Evolutionary conservation across 2,113 vertebrate genomes (phyloP), one percentile per base, ranked within the genome.

Genomic region (Microtus montanus): DNA sequence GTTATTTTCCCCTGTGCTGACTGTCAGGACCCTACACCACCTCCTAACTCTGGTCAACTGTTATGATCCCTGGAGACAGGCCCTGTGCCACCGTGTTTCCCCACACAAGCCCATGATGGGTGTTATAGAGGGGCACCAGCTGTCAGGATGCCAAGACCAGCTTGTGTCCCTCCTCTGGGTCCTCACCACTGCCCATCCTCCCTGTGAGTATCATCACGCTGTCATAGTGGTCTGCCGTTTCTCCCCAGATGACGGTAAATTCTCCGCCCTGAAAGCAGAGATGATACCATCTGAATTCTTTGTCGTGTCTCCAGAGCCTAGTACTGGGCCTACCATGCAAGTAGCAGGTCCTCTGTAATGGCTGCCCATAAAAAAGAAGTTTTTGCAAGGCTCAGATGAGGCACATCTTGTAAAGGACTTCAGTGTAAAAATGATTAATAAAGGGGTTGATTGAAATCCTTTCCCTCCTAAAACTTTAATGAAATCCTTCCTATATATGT

Each of bases 391-490:
- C 26, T 19, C 52, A 15, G 58, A 38, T 89, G 68, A 77, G 66
- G 84, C 17, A 63, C 73, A 58, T 89, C 64, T 74, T 84, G 47
- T 33, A 74, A 79, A 93, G 49, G 54, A 77, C 15, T 95, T 44
- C 88, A 14, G 74, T 64, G 38, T 91, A 85, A 86, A 84, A 68
- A 77, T 77, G 90, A 47, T 61, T 71, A 41, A 86, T 47, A 91
- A 88, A 94, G 77, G 33, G n/a, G 87, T 89, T 93, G 70, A 64
- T 35, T n/a, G 75, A 93, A 89, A 75, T n/a, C 10, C n/a, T 85
- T 78, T 95, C 47, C 28, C 64, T 77, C 78, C 83, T 89, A 63
- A 91, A 78, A 78, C 78, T 80, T 68, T 79, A 89, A 66, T 89
- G 61, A 91, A 73, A 87, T 78, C 49, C 28, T 73, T 86, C 88